Conservation (phyloP, 2,888 invertebrate genomes). For the Aproaerema taeniolella region DNA sequence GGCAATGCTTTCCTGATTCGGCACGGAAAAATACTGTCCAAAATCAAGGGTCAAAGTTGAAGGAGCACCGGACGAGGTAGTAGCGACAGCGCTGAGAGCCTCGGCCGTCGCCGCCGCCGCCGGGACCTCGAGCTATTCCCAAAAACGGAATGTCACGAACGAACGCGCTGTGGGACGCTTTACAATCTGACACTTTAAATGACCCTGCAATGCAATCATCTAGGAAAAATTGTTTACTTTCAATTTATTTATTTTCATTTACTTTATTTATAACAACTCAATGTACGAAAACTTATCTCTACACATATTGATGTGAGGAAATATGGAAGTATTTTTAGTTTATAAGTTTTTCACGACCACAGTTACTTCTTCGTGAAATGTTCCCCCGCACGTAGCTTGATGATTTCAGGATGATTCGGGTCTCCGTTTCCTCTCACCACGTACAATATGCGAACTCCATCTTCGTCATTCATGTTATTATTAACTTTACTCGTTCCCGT, state of each 20-base stretch:
- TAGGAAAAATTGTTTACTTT: background rate
- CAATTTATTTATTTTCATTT: background rate
- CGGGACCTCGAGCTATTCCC: conserved; percentile 54
- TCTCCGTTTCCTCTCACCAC: conserved; percentile 67
- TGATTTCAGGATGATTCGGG: conserved; percentile 62
- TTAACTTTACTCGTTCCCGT: no score
- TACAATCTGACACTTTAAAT: no score
- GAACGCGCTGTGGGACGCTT: conserved; percentile 6
- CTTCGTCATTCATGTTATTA: background rate
- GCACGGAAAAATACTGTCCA: conserved; percentile 10
- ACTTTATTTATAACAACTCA: background rate
- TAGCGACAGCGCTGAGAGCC: no score
- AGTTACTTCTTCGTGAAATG: no score
- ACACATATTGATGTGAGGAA: no score
- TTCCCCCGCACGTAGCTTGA: conserved; percentile 27
- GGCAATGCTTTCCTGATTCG: conserved; percentile 6
- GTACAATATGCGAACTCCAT: conserved; percentile 34
- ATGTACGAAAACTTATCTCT: background rate
- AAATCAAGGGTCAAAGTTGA: conserved; percentile 37
- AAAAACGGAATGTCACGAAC: conserved; percentile 66
- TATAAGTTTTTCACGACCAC: no score
- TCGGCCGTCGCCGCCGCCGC: no score
- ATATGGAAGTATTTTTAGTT: no score
- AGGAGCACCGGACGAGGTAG: no score
- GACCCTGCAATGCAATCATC: no score